A percentile compares a stretch with the other conserved stretches of the same genome.
phyloP scores from a whole-genome alignment of 2,797 vertebrate genomes.

The Brachyrhaphis roseni region DNA sequence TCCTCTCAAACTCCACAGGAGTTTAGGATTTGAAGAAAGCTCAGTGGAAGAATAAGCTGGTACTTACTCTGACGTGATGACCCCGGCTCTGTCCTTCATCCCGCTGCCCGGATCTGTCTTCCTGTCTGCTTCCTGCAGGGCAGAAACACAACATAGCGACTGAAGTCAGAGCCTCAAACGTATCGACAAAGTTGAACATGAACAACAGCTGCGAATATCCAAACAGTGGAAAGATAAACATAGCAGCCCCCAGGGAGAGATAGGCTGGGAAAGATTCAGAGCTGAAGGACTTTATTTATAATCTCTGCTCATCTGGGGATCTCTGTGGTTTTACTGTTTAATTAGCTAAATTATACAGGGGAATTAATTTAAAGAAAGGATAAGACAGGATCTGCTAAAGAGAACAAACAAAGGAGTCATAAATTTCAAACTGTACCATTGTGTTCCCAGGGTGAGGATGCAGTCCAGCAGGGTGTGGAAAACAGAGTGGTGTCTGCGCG shows the following conservation, averaged over 20 bases:
- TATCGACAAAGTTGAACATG: slow-evolving; percentile 12
- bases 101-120: slow-evolving; percentile 58
- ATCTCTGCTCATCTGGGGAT: slow-evolving; percentile 20
- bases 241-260: slow-evolving; percentile 32
- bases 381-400: background rate
- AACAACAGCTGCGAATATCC: slow-evolving; percentile 30
- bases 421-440: slow-evolving; percentile 65
- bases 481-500: slow-evolving; percentile 73
- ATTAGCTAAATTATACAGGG: slow-evolving; percentile 23
- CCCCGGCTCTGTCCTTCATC: slow-evolving; percentile 63
- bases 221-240: slow-evolving; percentile 36
- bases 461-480: slow-evolving; percentile 82
- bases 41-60: slow-evolving; percentile 15
- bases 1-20: slow-evolving; percentile 15
- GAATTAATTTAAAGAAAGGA: slow-evolving; percentile 21
- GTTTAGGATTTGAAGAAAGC: slow-evolving; percentile 12
- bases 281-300: slow-evolving; percentile 46
- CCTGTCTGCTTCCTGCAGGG: slow-evolving; percentile 65
- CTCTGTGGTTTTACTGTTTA: slow-evolving; percentile 22
- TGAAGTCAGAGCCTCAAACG: background rate
- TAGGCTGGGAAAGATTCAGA: slow-evolving; percentile 19
- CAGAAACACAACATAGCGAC: slow-evolving; percentile 66
- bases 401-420: slow-evolving; percentile 32
- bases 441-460: slow-evolving; percentile 75
- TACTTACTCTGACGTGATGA: slow-evolving; percentile 72